phyloP scores from a whole-genome alignment of 37 sponge, comb jelly and placozoan genomes.

The Petrosia ficiformis region DNA sequence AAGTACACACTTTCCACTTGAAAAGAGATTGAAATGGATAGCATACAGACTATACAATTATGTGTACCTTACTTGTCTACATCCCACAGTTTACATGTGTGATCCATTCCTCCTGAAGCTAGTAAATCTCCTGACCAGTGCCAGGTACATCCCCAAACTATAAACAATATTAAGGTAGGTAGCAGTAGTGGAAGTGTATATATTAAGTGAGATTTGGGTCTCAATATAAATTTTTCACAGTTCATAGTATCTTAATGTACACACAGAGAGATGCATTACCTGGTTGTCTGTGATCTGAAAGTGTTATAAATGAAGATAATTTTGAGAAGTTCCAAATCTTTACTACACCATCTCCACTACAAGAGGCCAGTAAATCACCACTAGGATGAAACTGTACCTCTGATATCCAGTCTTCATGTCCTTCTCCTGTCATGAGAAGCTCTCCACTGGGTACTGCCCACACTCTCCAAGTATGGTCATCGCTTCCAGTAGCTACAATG shows the following conservation, averaged over 20 bases:
- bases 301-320: slow-evolving; percentile 55
- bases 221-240: too few relatives aligned
- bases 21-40: background rate
- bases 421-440: slow-evolving; percentile 81
- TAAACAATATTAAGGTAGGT: too few relatives aligned
- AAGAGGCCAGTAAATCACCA: slow-evolving; percentile 74
- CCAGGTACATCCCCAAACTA: slow-evolving; percentile 89
- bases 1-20: slow-evolving; percentile 55
- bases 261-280: slow-evolving; percentile 31
- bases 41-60: too few relatives aligned
- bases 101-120: slow-evolving; percentile 85
- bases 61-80: slow-evolving; percentile 34
- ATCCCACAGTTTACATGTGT: slow-evolving; percentile 81
- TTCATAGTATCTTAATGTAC: background rate
- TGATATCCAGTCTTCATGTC: slow-evolving; percentile 90
- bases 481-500: slow-evolving; percentile 84
- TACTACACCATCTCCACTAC: slow-evolving; percentile 87
- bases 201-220: too few relatives aligned
- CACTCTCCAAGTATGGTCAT: slow-evolving; percentile 92
- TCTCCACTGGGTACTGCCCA: slow-evolving; percentile 79
- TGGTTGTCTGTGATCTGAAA: slow-evolving; percentile 85
- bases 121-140: slow-evolving; percentile 76
- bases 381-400: slow-evolving; percentile 66
- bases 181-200: background rate
- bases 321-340: slow-evolving; percentile 88